phyloP scores from a whole-genome alignment of 2,113 vertebrate genomes.

The Nothoprocta pentlandii region DNA sequence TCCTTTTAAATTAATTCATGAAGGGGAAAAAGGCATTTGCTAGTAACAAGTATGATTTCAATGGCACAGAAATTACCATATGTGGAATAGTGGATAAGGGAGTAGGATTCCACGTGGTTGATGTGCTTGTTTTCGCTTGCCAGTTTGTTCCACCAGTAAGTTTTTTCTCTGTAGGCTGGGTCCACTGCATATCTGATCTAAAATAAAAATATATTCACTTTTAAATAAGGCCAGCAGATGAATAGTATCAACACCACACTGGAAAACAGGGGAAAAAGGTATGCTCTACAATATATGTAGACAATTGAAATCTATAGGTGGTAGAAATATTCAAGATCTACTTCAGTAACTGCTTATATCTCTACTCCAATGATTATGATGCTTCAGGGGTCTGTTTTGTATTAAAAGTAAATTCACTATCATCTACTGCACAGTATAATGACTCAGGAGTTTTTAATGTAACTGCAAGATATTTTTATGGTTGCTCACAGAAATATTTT shows the following conservation, averaged over 20 bases:
- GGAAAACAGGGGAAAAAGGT: not conserved
- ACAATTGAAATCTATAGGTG: not conserved
- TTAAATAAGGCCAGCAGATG: not conserved
- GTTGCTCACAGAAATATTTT: not conserved
- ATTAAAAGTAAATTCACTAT: not conserved
- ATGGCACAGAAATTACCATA: slow-evolving; percentile 81
- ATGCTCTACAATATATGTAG: not conserved
- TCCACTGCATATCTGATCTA: slow-evolving; percentile 89
- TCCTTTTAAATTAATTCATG: not conserved
- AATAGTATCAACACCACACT: not conserved
- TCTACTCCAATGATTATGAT: not conserved
- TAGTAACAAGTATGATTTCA: not conserved
- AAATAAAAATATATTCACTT: slow-evolving; percentile 15
- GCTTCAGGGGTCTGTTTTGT: not conserved
- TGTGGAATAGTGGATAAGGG: slow-evolving; percentile 83
- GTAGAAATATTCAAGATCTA: not conserved
- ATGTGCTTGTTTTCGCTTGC: slow-evolving; percentile 90
- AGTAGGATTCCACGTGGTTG: slow-evolving; percentile 85
- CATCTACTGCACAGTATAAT: not conserved
- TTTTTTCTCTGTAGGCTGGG: slow-evolving; percentile 88
- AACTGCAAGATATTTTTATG: not conserved
- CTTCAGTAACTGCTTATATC: not conserved
- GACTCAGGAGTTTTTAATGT: not conserved
- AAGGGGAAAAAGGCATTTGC: not conserved
- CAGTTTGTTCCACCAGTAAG: slow-evolving; percentile 87